phyloP scores from a whole-genome alignment of 2,113 vertebrate species.

The Pedionomus torquatus region DNA sequence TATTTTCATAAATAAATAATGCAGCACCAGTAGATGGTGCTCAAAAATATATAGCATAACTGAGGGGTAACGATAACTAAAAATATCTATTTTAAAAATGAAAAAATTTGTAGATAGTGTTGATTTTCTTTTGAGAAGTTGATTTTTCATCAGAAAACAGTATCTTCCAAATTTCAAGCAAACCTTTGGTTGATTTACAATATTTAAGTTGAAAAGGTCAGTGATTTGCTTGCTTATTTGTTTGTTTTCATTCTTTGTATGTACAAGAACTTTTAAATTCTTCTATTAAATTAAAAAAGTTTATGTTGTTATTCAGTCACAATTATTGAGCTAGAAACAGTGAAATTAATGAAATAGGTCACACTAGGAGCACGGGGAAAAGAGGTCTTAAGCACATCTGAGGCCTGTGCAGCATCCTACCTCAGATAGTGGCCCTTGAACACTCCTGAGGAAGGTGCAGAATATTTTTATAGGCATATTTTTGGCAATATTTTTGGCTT shows the following conservation, averaged over 20 bases:
- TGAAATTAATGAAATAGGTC: not conserved
- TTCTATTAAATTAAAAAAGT: not conserved
- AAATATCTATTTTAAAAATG: not conserved
- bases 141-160: not conserved
- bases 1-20: conserved; percentile 35
- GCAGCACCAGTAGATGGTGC: conserved; percentile 58
- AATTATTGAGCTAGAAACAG: not conserved
- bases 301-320: not conserved
- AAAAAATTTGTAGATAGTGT: too few species aligned
- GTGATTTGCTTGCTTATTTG: not conserved
- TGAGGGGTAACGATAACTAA: not conserved
- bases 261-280: not conserved
- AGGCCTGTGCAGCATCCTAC: not conserved
- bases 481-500: not conserved
- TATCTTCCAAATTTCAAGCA: not conserved
- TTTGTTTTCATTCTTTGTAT: not conserved
- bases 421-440: not conserved
- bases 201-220: not conserved
- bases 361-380: not conserved
- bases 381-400: not conserved
- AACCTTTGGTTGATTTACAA: not conserved
- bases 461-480: not conserved
- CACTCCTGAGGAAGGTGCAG: not conserved
- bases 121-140: not conserved
- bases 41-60: conserved; percentile 28